Evolutionary conservation across 2,797 vertebrate genomes (phyloP), one percentile per base, ranked within the genome.

Genomic region (Myotis vivesi): DNA sequence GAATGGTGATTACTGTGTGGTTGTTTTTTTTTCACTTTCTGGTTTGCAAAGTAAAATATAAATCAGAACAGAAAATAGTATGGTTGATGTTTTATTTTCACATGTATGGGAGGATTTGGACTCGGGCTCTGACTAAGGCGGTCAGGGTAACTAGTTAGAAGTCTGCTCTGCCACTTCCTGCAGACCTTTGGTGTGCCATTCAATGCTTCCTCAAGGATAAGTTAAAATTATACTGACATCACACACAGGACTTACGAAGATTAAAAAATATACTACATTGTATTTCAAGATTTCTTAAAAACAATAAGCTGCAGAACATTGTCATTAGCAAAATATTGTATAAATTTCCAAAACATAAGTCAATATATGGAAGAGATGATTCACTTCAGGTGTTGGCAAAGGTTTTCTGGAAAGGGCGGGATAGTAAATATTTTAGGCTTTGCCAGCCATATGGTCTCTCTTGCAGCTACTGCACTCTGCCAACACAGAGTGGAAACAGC

Each of bases 21-120:
- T 41, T 44, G 41, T 41, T 64, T 22, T 93, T 69, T 22, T 93
- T 93, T 89, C 30, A 38, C 10, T 71, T 81, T 88, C 55, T 11
- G 13, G 11, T 22, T 64, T 11, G 44, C 6, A 57, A n/a, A 53
- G 25, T 17, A 51, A 84, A 15, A 91, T 59, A 64, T 59, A 49
- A 94, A 57, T 76, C 30, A 93, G 2, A 72, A 77, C 46, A 95
- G 33, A 76, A 83, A 92, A 81, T 76, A 49, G 4, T 53, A 79
- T 28, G 16, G 20, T 36, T 59, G 6, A 69, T 38, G 9, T 72
- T 33, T 87, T 79, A 46, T 28, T 38, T 90, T 89, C 28, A 85
- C 28, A 16, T 5, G 30, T 16, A 64, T 46, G 59, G 41, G 23
- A 66, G 22, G 9, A 51, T 81, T 80, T 4, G 8, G 19, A 38